These are phyloP conservation scores for Seladonia tumulorum DNA, from an alignment of 2,888 invertebrate species.

Conservation along the genomic window DNA sequence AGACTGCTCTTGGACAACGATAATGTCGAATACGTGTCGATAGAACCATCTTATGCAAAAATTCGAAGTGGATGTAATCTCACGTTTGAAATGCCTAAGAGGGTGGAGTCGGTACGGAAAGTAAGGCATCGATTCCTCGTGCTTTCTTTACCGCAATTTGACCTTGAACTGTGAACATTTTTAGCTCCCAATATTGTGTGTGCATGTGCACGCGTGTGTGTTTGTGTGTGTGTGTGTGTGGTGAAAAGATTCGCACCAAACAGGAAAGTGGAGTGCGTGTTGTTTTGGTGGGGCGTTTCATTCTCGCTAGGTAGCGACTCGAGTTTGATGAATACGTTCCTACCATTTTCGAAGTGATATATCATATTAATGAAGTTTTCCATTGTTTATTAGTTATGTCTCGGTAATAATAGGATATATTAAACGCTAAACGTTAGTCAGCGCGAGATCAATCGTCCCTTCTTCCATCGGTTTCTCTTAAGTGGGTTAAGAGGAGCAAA, in stretches of 20 bases:
- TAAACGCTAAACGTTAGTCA: conserved; percentile 67
- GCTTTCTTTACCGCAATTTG: neutral
- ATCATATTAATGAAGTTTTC: conserved; percentile 55
- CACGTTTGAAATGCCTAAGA: neutral
- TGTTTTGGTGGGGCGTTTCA: conserved; percentile 23
- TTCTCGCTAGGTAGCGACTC: conserved; percentile 31
- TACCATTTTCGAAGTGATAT: conserved; percentile 42
- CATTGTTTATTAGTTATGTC: conserved; percentile 45
- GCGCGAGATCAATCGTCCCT: conserved; percentile 56
- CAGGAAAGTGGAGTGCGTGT: conserved; percentile 5
- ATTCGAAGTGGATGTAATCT: neutral
- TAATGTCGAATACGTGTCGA: neutral
- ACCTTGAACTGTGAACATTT: neutral
- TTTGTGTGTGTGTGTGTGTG: neutral
- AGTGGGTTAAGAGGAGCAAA: conserved; percentile 29
- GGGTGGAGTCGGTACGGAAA: neutral
- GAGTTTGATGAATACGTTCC: conserved; percentile 22
- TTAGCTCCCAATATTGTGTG: neutral
- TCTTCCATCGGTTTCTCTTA: conserved; percentile 24
- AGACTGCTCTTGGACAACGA: neutral
- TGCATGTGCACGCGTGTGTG: too few species aligned
- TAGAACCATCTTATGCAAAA: neutral
- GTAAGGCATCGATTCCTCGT: neutral
- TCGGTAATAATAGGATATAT: conserved; percentile 58
- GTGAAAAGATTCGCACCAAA: conserved; percentile 26